These are phyloP conservation scores for Nemapogon koenigi DNA, from an alignment of 2,888 invertebrate genomes.

Conservation along the genomic window DNA sequence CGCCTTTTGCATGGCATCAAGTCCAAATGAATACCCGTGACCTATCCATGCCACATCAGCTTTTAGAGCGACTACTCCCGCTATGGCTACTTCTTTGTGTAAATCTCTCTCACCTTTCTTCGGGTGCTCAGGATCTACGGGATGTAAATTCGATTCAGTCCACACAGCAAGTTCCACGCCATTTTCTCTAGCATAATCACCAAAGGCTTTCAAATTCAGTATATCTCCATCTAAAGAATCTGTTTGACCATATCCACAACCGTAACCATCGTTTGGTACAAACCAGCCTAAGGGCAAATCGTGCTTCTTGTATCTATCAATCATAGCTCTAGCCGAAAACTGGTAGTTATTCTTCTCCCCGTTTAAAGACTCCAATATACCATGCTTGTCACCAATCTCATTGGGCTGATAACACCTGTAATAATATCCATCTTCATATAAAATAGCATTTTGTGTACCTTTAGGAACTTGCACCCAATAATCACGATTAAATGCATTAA, in stretches of 20 bases:
- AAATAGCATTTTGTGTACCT: conserved; percentile 29
- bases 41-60: conserved; percentile 58
- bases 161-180: conserved; percentile 48
- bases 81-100: conserved; percentile 36
- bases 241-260: conserved; percentile 51
- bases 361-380: conserved; percentile 48
- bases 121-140: conserved; percentile 38
- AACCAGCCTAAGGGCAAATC: conserved; percentile 56
- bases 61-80: conserved; percentile 45
- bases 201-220: conserved; percentile 40
- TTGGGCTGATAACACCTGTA: conserved; percentile 44
- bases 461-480: conserved; percentile 44
- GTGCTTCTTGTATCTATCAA: conserved; percentile 42
- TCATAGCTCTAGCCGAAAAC: conserved; percentile 54
- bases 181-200: conserved; percentile 33
- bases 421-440: conserved; percentile 47
- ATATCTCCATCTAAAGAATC: conserved; percentile 45
- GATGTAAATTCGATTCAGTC: conserved; percentile 49
- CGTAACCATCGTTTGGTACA: conserved; percentile 53
- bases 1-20: conserved; percentile 44
- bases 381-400: conserved; percentile 33
- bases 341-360: conserved; percentile 52
- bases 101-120: conserved; percentile 54
- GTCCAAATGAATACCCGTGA: conserved; percentile 44
- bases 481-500: conserved; percentile 52